phyloP scores from a whole-genome alignment of 2,797 vertebrate species.

The Phataginus tricuspis region DNA sequence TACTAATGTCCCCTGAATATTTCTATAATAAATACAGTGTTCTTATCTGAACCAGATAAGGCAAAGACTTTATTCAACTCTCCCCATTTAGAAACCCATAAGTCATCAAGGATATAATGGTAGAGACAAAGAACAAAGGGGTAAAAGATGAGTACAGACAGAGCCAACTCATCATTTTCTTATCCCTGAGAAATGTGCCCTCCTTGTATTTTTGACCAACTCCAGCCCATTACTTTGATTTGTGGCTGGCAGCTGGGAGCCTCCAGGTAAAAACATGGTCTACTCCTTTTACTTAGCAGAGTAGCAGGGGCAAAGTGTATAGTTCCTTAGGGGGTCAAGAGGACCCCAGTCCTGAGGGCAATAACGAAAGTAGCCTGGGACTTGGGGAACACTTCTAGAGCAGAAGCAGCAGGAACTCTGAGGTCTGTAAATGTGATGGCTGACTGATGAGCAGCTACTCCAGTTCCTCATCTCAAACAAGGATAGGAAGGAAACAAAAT shows the following conservation, averaged over 20 bases:
- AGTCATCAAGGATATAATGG: slow-evolving; percentile 12
- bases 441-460: neutral
- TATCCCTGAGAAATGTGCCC: neutral
- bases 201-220: slow-evolving; percentile 18
- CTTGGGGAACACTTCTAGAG: neutral
- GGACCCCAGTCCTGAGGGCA: neutral
- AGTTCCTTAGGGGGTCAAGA: neutral
- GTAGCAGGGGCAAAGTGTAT: neutral
- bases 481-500: slow-evolving; percentile 26
- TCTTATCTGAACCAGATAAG: slow-evolving; percentile 49
- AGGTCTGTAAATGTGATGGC: neutral
- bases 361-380: neutral
- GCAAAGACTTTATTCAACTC: slow-evolving; percentile 38
- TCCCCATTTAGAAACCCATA: slow-evolving; percentile 38
- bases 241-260: slow-evolving; percentile 36
- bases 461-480: neutral
- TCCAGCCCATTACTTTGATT: slow-evolving; percentile 64
- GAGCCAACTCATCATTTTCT: slow-evolving; percentile 27
- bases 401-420: neutral
- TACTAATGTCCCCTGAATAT: slow-evolving; percentile 82
- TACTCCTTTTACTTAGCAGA: neutral
- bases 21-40: slow-evolving; percentile 82
- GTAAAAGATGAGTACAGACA: neutral
- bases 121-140: neutral
- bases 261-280: neutral